A percentile compares a stretch with the other conserved stretches of the same genome.
These are phyloP conservation scores for Erythrocebus patas DNA, from an alignment of 2,113 vertebrate genomes.

Conservation along the genomic window DNA sequence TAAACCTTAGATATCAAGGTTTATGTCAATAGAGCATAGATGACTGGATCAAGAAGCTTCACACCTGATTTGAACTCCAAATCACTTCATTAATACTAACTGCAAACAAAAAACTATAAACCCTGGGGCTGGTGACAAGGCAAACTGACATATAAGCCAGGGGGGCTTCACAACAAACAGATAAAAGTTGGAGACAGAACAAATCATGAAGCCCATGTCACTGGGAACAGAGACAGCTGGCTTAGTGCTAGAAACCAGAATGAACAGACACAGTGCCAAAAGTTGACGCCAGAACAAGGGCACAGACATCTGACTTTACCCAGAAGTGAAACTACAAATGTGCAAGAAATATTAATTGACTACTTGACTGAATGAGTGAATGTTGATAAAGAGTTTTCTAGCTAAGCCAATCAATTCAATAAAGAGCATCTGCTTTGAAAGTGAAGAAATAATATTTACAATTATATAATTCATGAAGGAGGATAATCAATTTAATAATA, in stretches of 20 bases:
- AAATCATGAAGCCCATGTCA: background rate
- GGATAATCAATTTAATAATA: background rate
- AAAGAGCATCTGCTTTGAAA: background rate
- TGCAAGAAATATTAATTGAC: conserved; percentile 33
- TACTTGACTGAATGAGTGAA: background rate
- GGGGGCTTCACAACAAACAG: background rate
- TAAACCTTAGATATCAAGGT: background rate
- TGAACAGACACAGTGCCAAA: background rate
- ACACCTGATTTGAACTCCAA: background rate
- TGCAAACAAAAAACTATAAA: background rate
- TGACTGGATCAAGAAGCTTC: background rate
- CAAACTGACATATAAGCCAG: background rate
- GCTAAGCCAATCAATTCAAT: background rate
- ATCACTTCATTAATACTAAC: background rate
- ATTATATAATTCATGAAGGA: background rate
- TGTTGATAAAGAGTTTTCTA: background rate
- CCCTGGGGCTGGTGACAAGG: background rate
- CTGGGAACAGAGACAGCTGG: background rate
- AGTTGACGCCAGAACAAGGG: background rate
- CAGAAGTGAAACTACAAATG: background rate
- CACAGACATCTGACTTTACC: background rate
- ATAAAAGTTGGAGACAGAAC: background rate
- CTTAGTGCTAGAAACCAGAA: background rate
- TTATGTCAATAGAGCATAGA: background rate
- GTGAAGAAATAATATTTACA: background rate